Conservation (phyloP, 2,113 vertebrate genomes). For the Neolamprologus falcicula region DNA sequence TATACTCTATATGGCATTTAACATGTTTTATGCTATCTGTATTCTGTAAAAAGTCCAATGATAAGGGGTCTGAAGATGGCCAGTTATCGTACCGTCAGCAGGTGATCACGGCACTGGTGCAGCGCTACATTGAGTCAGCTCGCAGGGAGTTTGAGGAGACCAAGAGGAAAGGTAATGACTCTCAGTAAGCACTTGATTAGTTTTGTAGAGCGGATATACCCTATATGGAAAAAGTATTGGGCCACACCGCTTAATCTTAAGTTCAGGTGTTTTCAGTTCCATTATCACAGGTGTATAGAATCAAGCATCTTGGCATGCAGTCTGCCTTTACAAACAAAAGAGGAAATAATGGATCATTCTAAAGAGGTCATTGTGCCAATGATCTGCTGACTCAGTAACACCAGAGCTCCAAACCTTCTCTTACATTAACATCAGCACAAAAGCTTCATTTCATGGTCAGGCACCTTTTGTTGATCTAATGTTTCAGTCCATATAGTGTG, state of each 20-base stretch:
- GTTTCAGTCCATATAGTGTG: neutral
- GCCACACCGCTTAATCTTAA: neutral
- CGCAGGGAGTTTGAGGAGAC: constrained; percentile 81
- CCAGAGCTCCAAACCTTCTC: neutral
- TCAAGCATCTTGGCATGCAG: neutral
- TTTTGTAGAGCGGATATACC: neutral
- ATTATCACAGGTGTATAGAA: neutral
- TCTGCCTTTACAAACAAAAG: neutral
- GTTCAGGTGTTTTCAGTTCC: neutral
- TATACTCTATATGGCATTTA: neutral
- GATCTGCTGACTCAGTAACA: neutral
- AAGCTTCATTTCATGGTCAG: neutral
- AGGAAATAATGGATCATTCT: neutral
- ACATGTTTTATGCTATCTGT: neutral
- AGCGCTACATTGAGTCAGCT: constrained; percentile 84
- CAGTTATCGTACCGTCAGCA: constrained; percentile 73
- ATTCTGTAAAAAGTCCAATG: constrained; percentile 22
- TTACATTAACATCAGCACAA: neutral
- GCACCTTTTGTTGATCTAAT: neutral
- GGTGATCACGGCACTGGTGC: constrained; percentile 81
- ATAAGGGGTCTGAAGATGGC: constrained; percentile 25
- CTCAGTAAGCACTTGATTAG: neutral
- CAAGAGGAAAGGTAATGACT: constrained; percentile 76
- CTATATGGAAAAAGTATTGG: neutral
- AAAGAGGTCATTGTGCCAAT: neutral